Evolutionary conservation across 2,113 vertebrate species (phyloP).

Genomic region (Bungarus multicinctus): DNA sequence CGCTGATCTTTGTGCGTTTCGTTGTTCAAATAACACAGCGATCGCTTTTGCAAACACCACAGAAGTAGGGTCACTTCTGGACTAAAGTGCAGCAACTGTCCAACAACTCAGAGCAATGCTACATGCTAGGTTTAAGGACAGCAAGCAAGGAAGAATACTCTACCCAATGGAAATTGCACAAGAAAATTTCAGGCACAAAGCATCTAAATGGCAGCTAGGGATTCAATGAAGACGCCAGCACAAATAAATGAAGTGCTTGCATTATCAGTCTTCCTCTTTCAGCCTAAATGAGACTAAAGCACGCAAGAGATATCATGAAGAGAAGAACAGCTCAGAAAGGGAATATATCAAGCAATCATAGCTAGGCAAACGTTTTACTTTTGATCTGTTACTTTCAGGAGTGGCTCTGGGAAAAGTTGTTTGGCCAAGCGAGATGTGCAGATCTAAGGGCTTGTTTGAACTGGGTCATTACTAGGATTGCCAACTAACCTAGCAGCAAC

Average conservation of each 20-base stretch:
- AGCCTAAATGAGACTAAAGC: conserved; percentile 16
- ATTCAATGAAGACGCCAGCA: rapidly evolving
- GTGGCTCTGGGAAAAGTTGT: background rate
- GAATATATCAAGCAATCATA: conserved; percentile 26
- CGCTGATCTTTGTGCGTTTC: background rate
- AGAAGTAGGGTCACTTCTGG: rapidly evolving
- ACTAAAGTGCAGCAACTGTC: background rate
- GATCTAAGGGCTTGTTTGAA: background rate
- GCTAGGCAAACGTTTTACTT: conserved; percentile 7
- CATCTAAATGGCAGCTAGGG: background rate
- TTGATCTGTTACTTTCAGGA: background rate
- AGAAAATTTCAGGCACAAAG: background rate
- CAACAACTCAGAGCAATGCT: background rate
- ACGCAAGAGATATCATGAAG: conserved; percentile 8
- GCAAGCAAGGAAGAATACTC: conserved; percentile 13
- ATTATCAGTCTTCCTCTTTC: background rate
- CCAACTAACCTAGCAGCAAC: background rate
- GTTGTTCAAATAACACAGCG: background rate
- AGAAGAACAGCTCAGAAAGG: conserved; percentile 18
- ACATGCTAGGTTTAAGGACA: conserved; percentile 19
- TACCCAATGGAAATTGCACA: background rate
- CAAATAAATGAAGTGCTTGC: conserved; percentile 3
- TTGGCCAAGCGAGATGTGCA: background rate
- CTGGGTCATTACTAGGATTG: background rate
- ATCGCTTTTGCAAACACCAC: background rate